phyloP scores from a whole-genome alignment of 2,797 vertebrate genomes.

The Eutrigla gurnardus region DNA sequence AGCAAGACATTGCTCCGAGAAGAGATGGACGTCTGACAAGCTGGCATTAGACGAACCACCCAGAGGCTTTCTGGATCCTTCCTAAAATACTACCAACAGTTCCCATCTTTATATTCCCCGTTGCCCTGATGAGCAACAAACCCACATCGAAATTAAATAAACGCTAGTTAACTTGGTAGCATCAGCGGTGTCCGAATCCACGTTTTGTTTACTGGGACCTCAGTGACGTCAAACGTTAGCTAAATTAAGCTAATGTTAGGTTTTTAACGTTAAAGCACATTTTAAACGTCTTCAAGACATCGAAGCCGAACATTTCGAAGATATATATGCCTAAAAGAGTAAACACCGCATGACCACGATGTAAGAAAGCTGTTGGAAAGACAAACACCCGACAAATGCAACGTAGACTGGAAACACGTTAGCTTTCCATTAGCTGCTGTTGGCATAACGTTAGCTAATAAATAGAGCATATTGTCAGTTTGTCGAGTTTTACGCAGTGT shows the following conservation, averaged over 20 bases:
- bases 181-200: not conserved
- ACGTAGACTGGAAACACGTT: not conserved
- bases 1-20: constrained; percentile 72
- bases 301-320: not conserved
- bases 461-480: not conserved
- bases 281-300: not conserved
- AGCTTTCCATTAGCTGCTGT: not conserved
- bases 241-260: not conserved
- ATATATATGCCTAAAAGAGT: not conserved
- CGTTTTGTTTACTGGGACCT: not conserved
- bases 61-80: not conserved
- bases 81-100: not conserved
- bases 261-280: not conserved
- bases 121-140: no score
- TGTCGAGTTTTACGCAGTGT: accelerated
- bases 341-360: not conserved
- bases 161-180: not conserved
- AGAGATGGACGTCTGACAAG: constrained; percentile 49
- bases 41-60: not conserved
- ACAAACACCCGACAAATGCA: not conserved
- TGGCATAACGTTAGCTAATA: not conserved
- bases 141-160: not conserved
- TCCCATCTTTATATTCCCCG: accelerated
- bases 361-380: not conserved
- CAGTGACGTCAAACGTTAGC: not conserved